Base-by-base conservation (phyloP, 2,888 invertebrate genomes). In the Xestia xanthographa region DNA sequence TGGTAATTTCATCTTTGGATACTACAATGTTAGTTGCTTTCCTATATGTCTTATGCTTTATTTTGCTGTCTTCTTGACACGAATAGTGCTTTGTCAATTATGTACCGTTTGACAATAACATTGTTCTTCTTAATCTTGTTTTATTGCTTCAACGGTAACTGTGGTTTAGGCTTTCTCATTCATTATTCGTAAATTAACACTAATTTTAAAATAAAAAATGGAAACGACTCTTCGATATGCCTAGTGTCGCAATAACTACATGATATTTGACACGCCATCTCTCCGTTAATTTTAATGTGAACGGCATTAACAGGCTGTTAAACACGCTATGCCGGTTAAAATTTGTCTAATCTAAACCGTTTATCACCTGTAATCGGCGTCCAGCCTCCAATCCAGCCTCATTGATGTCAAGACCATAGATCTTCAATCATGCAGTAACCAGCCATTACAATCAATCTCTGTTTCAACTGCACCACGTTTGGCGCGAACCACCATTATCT, bases 361-460 rank as follows among this genome's bases (percentile, higher is more conserved):
- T 83, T 82, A 81, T 83, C 82, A 83, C 70, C 22, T 1, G 60
- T 82, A 85, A 85, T 74, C 60, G 79, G 77, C 65, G 71, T 78
- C 76, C 73, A 79, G 75, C 63, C 79, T 69, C 77, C 70, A 85
- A 63, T 68, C 77, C 75, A 65, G 63, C 63, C 83, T 86, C 88
- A 88, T 88, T 88, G 88, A 85, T 88, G 88, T 82, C 88, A 87
- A 86, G 88, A 69, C 72, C 80, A 56, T 38, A 71, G 75, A 81
- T 81, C 83, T 65, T 79, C 86, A 73, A 86, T 89, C 87, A 85
- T 84, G 41, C 53, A 60, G 78, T 75, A 88, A 87, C 83, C 82
- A 72, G 75, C 82, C 78, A 88, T 91, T 88, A 88, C 88, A 86
- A 90, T 92, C 88, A 87, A 89, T 92, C 92, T 87, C 88, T 85